Evolutionary conservation across 2,797 vertebrate species (phyloP).

Genomic region (Anabas testudineus): DNA sequence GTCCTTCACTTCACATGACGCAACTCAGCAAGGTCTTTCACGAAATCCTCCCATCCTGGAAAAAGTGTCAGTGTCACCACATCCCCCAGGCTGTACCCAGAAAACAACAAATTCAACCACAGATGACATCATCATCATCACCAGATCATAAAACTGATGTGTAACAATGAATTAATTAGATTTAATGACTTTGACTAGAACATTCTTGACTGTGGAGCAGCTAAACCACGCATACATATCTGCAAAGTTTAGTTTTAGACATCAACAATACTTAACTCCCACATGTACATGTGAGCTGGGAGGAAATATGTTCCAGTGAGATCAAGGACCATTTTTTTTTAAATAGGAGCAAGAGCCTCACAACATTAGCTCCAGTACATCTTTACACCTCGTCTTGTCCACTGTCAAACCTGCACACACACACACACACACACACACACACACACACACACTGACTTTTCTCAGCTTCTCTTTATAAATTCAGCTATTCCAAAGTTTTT

Average conservation of each 20-base stretch:
- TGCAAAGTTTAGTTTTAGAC: neutral
- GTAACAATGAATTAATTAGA: too few relatives aligned
- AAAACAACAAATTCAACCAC: too few relatives aligned
- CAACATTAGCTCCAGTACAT: neutral
- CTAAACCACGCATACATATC: neutral
- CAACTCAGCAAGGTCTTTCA: neutral
- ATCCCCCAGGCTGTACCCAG: too few relatives aligned
- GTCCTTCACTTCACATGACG: neutral
- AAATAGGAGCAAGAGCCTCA: neutral
- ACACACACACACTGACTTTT: constrained; percentile 9
- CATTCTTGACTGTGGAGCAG: constrained; percentile 4
- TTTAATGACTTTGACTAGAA: neutral
- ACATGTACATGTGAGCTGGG: neutral
- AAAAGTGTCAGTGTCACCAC: too few relatives aligned
- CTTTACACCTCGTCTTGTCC: neutral
- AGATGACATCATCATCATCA: neutral
- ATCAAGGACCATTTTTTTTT: neutral
- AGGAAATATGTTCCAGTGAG: neutral
- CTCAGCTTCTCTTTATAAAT: constrained; percentile 12
- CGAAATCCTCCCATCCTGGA: neutral
- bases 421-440: too few relatives aligned
- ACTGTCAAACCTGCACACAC: neutral
- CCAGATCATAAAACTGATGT: too few relatives aligned
- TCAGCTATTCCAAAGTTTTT: constrained; percentile 10
- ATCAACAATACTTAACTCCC: neutral